phyloP scores from a whole-genome alignment of 2,113 vertebrate species.

The Rhynchomys soricoides region DNA sequence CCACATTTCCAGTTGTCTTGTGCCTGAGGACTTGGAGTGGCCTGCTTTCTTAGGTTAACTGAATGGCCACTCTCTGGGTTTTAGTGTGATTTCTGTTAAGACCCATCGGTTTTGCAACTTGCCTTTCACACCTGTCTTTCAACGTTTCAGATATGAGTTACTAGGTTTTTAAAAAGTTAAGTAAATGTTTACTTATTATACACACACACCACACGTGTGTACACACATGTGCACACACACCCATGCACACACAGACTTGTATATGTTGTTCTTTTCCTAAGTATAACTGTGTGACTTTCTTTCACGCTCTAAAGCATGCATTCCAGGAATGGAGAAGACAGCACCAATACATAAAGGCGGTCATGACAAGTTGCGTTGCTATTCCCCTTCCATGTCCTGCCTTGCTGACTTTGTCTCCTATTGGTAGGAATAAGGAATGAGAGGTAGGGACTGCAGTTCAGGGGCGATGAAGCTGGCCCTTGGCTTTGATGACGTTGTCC shows the following conservation, averaged over 20 bases:
- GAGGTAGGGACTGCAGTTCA: not conserved
- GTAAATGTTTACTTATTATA: not conserved
- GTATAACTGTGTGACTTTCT: not conserved
- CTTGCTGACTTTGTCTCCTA: not conserved
- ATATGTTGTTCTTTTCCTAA: not conserved
- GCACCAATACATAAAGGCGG: not conserved
- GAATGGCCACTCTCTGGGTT: not conserved
- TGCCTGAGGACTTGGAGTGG: not conserved
- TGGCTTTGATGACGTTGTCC: not conserved
- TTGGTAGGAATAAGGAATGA: not conserved
- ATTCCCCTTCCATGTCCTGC: not conserved
- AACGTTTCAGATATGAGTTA: slow-evolving; percentile 37
- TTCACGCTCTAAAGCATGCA: not conserved
- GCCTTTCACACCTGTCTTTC: not conserved
- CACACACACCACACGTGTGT: rapidly evolving
- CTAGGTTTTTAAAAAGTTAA: not conserved
- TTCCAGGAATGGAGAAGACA: not conserved
- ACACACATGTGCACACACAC: not conserved
- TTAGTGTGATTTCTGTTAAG: not conserved
- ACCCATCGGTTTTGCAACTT: not conserved
- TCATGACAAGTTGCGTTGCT: not conserved
- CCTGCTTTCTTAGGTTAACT: not conserved
- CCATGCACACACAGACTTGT: not conserved
- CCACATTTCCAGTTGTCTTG: not conserved
- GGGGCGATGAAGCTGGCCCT: not conserved